Evolutionary conservation across 64 coral and sea anemone genomes (phyloP), one percentile per base, ranked within the genome.

Genomic region (Anthopleura sola): DNA sequence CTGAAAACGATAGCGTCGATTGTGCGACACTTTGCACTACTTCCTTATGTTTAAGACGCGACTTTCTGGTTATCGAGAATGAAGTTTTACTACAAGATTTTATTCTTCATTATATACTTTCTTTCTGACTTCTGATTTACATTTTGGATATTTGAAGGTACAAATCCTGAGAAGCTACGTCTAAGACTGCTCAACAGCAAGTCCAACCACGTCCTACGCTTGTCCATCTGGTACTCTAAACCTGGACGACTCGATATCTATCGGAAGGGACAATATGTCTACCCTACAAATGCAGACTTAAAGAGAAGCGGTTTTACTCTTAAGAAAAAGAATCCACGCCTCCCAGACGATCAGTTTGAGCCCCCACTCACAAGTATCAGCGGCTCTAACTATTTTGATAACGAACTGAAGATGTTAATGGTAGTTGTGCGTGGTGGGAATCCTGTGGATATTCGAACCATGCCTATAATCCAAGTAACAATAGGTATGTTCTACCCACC

Each of bases 341-440:
- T 90, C 57, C 78, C 92, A 29, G 84, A 87, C 75, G 84, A 90
- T 33, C 92, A 94, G 68, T 94, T 94, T 90, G 84, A 94, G 78
- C 92, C 92, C 1, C 38, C 64, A 26, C 64, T 94, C 19, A 84
- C 31, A 6, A 64, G 88, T 48, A 78, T 87, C 66, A 87, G 88
- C 33, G 92, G 92, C 1, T 84, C 88, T 17, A 94, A 90, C 55
- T 94, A 94, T 55, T 94, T 71, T 81, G 88, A 94, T 66, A 64
- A 88, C 24, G 84, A 78, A 38, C 90, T 78, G 36, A 82, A 94
- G 55, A 86, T 84, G 37, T 50, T 94, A 28, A 87, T 83, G 58
- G 88, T 94, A 3, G 88, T 94, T 4, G 87, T 94, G 1, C 83
- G 81, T 58, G 92, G 92, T 49, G 80, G 68, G 36, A 26, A 32